Evolutionary conservation across 2,113 vertebrate species (phyloP), one percentile per base, ranked within the genome.

Genomic region (Anhinga rufa): DNA sequence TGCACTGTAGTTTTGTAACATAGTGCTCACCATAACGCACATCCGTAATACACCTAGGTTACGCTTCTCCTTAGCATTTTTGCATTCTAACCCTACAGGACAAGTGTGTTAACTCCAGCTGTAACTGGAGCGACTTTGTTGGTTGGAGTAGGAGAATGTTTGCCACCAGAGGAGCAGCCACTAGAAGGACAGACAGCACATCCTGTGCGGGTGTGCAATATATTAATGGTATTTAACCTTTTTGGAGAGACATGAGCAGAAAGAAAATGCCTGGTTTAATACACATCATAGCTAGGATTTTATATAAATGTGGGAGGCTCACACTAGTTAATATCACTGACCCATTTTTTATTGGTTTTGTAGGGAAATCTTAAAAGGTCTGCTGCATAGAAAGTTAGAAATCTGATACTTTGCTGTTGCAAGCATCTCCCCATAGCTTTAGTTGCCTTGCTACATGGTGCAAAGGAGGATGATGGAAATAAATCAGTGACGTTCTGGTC

Each of bases 381-480:
- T 92, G 54, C 65, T 87, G 86, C 44, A 91, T 95, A 92, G 74
- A 76, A 76, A 93, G 78, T 82, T 92, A 61, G 88, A 76, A 95
- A 97, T 71, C 51, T 79, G 86, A 90, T 64, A 69, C 32, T 92
- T 82, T 42, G n/a, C 64, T 79, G 15, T 91, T 89, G 69, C 51
- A 83, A 81, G 64, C 28, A 26, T 72, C 21, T 71, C 9, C 82
- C 77, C 19, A 2, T 49, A 79, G 42, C 65, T 95, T 58, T 54
- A 62, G 79, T 36, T 94, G 69, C 36, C 49, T 72, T 86, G 34
- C 40, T 93, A 18, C 17, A 7, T 32, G 65, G 46, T 69, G 40
- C 77, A 72, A 65, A 84, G 32, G 31, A 94, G 25, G 55, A 46
- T 51, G 70, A 78, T 92, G 51, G 40, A 86, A 80, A 65, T 40